Base-by-base conservation (phyloP, 2,113 vertebrate genomes). In the Ciconia maguari region DNA sequence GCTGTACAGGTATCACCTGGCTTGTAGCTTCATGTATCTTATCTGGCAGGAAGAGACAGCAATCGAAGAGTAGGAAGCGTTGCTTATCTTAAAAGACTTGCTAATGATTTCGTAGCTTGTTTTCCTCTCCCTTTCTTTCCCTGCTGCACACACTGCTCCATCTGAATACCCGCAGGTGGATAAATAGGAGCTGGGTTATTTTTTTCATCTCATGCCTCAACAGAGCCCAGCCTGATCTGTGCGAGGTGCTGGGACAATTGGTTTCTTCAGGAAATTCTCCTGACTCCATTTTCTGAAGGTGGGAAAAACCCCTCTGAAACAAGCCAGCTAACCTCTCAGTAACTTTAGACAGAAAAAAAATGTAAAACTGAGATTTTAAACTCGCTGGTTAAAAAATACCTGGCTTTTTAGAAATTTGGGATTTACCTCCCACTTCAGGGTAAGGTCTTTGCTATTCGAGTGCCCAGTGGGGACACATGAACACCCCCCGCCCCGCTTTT, bases 401-500 rank as follows among this genome's bases (percentile, higher is more conserved):
- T 16, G 38, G 2, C 3, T 42, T 58, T 20, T n/a, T 46, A 41
- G 17, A 13, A 34, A 20, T 9, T 7, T 11, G 46, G 54, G 69
- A 10, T 38, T 57, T 34, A 44, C 10, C 29, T 19, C 13, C 3
- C n/a, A 0, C 30, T 25, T 11, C n/a, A 11, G 57, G 71, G 10
- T 1, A 14, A 3, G 15, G 36, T 8, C 9, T 41, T 26, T 34
- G 49, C 25, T 32, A 1, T 14, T 1, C 1, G 11, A 17, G n/a
- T 6, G 30, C 51, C 16, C 32, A 6, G 10, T 2, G 11, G 6
- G 34, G 19, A 13, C 29, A 20, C 17, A 21, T 2, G 4, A 19
- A 14, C 4, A 1, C 27, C 13, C 5, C 7, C 2, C 4, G 3
- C 14, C 8, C 1, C 4, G 44, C 16, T 29, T 20, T 18, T 26